Percentiles rank a stretch among this genome's conserved stretches.
Conservation (phyloP, 2,797 vertebrate species). For the Gymnopithys bicolor region DNA sequence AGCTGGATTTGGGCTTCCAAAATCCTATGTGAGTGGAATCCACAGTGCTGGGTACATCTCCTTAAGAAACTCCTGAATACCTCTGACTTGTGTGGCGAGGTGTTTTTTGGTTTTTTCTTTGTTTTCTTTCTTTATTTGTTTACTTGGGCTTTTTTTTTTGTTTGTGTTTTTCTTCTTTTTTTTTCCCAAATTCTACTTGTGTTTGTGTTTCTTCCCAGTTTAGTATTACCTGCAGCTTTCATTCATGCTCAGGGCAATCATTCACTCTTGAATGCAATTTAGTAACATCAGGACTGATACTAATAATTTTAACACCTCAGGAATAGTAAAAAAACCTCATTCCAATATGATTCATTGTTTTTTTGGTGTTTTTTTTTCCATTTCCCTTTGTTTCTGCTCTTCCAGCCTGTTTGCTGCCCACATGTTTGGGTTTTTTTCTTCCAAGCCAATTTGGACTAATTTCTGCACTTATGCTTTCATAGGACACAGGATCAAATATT, state of each 20-base stretch:
- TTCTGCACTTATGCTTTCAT: not conserved
- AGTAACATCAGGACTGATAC: accelerated
- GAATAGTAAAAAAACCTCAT: not conserved
- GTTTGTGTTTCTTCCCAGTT: not conserved
- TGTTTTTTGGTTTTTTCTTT: not conserved
- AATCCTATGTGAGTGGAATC: not conserved
- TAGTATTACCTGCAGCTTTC: not conserved
- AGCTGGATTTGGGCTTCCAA: not conserved
- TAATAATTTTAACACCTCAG: not conserved
- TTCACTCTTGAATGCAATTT: not conserved
- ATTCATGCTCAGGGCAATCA: not conserved
- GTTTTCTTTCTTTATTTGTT: not conserved
- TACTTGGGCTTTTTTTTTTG: not conserved
- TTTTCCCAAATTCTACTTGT: not conserved
- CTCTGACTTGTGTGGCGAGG: not conserved
- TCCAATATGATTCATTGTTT: not conserved
- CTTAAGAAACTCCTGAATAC: not conserved
- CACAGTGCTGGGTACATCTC: not conserved
- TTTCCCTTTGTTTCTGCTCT: not conserved
- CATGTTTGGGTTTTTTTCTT: not conserved
- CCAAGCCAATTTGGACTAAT: conserved; percentile 15
- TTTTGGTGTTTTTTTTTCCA: not conserved
- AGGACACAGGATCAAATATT: not conserved
- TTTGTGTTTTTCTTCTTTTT: not conserved
- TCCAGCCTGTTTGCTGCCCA: not conserved